Evolutionary conservation across 30 jellyfish, hydroid and myxozoan species (phyloP), one percentile per base, ranked within the genome.

Genomic region (Rhopilema esculentum): DNA sequence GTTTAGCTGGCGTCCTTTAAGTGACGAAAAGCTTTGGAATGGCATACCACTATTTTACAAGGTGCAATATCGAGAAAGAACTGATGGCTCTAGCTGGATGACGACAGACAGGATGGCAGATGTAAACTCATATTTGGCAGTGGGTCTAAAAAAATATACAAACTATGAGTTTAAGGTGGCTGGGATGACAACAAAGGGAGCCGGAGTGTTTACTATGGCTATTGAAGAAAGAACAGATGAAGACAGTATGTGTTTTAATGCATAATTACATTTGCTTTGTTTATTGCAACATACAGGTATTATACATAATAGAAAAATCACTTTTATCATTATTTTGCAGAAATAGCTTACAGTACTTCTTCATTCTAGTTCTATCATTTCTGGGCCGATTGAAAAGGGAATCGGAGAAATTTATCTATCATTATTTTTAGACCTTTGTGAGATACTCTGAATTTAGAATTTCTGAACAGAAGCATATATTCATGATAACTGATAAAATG

Each of bases 161-260:
- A 0, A 26, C 20, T 76, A 51, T 0, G 76, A 76, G 62, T 51
- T 76, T 65, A 76, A 76, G 63, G 76, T 76, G 61, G 87, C 75
- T 49, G 76, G 62, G 22, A 51, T 53, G 25, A 76, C 87, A 7
- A 9, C 20, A 19, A 64, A 53, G 65, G 88, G 69, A 28, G 27
- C 29, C 57, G 88, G 88, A 0, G 17, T 25, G 21, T 40, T 73
- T 18, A 73, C 69, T 33, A 16, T 32, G 51, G 28, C 32, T 1
- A n/a, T 16, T 30, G 72, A 73, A 0, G 84, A 73, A 33, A 16
- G 84, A 31, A 85, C 93, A 19, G 88, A 73, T 18, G 93, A 85
- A 24, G 93, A 85, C 70, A 49, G 93, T 74, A 33, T 57, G 93
- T 30, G 18, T 2, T 40, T 2, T n/a, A n/a, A 12, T 40, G 6